Base-by-base conservation (phyloP, 2,888 invertebrate genomes). In the Torymus auratus region DNA sequence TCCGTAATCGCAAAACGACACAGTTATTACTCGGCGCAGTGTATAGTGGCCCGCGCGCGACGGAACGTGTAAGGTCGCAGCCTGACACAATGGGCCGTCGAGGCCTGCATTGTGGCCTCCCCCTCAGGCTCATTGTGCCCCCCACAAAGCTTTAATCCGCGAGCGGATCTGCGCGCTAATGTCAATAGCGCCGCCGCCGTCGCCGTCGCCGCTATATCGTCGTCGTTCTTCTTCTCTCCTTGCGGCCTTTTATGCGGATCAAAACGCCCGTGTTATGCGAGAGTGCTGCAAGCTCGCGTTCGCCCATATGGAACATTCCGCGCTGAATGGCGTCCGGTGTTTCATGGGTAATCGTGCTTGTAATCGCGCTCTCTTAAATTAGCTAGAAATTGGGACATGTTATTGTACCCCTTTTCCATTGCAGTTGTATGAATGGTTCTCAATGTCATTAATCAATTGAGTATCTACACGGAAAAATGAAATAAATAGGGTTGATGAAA, bases 61-160 rank as follows among this genome's bases (percentile, higher is more conserved):
- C 2, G 61, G 65, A 13, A 2, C 53, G 28, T 14, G 23, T 56
- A 62, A 75, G 65, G 62, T 76, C 62, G 28, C 69, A 41, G 23
- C 14, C 55, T 17, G 64, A 83, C 79, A 88, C 88, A 88, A 87
- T 87, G 80, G 83, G 75, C 13, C 53, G 41, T 10, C 23, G 15
- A 50, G 28, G 58, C 20, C 65, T 14, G 28, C 28, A 70, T 64
- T 65, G 64, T 56, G n/a, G 1, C 58, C 23, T 17, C 50, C 60
- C 12, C 60, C 78, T 41, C 23, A 72, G 82, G 83, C 65, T 84
- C 86, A 89, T 90, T 89, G 88, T 88, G 85, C 80, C 84, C 84
- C 70, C 73, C 83, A 89, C 89, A 90, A 90, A 90, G 89, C 88
- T 88, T 88, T 90, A 90, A 90, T 90, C 90, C 90, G 86, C 86